Conservation (phyloP, 2,797 vertebrate species). For the Poecilia picta region DNA sequence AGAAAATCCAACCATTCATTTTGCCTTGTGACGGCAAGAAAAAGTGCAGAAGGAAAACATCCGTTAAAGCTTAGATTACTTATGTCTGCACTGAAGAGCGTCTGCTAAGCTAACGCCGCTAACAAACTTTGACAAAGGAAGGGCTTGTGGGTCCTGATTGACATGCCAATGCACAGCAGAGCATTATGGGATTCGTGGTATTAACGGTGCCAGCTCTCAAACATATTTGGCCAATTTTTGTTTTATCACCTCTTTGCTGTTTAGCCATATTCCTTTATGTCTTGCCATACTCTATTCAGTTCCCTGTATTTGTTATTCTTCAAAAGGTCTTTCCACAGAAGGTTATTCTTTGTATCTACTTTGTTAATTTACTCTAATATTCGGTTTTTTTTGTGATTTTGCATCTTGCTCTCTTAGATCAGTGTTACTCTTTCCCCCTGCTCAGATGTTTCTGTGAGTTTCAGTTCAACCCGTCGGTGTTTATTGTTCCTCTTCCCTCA, state of each 20-base stretch:
- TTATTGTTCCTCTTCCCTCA: not conserved
- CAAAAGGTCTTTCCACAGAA: no score
- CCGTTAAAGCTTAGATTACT: not conserved
- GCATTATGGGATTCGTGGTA: not conserved
- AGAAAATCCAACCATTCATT: not conserved
- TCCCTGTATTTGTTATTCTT: no score
- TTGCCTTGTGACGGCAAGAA: not conserved
- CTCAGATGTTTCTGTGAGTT: not conserved
- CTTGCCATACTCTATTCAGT: no score
- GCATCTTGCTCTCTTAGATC: not conserved
- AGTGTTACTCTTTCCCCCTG: not conserved
- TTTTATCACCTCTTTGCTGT: not conserved
- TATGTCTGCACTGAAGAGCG: not conserved
- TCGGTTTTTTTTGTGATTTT: not conserved
- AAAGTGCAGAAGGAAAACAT: not conserved
- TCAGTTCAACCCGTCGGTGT: not conserved
- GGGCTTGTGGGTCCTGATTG: not conserved
- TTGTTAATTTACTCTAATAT: not conserved
- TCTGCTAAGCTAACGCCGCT: not conserved
- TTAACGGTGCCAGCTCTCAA: not conserved
- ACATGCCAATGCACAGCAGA: not conserved
- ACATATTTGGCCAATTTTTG: not conserved
- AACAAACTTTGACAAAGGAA: not conserved
- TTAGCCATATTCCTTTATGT: not conserved
- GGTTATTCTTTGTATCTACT: no score